Evolutionary conservation across 2,797 vertebrate genomes (phyloP), one percentile per base, ranked within the genome.

Genomic region (Platalea minor): DNA sequence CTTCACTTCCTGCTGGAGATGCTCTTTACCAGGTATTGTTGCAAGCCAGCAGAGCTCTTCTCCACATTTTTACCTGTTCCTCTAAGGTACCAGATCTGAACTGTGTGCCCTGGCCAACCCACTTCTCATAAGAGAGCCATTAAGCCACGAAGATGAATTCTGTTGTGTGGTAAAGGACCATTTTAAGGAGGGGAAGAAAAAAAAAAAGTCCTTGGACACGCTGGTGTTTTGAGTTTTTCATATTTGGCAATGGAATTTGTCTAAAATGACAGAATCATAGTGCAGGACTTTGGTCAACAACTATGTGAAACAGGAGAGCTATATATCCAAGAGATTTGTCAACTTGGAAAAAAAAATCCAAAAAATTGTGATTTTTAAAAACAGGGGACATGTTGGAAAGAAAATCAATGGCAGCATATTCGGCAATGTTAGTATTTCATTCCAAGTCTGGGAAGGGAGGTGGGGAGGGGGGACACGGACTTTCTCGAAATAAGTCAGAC

Each of bases 1-100:
- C 96, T 94, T 97, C 98, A 46, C 98, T 98, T 97, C 98, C 98
- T 96, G 98, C 98, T 96, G 98, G 98, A 98, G 99, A 99, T 97
- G 94, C 97, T 98, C 97, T 97, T 68, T 98, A 98, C 96, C 98
- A 99, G 99, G 99, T 99, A 99, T 97, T 97, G 97, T 98, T 94
- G 96, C 94, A 97, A 94, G 78, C 95, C 96, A 97, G 96, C 93
- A 96, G 96, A 97, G 86, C 90, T 76, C 94, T 78, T 92, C 87
- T 82, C 88, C 93, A 6, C 53, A 2, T 31, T 81, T 89, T 89
- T 33, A 75, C 65, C 70, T 56, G 4, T 95, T 96, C 56, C 64
- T 86, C 29, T 54, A 11, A 76, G 83, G 86, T 77, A 65, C 77
- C 79, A 16, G n/a, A 17, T 50, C 60, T 67, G 50, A 93, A 60